These are phyloP conservation scores for Myoxocephalus aenaeus DNA, from an alignment of 2,797 vertebrate species.

Conservation along the genomic window DNA sequence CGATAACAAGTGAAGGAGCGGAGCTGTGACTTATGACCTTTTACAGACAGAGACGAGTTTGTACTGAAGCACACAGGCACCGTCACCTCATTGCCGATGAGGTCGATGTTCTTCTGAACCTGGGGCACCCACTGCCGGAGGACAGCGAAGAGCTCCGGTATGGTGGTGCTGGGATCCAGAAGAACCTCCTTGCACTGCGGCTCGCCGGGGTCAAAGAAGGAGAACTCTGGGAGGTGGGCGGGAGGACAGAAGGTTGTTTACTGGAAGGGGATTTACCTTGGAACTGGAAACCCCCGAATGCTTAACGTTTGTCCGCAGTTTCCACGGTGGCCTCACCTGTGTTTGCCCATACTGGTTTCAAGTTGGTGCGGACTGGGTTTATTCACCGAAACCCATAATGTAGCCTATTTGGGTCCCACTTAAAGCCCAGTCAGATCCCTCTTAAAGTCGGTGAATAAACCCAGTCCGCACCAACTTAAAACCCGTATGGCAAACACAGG, in stretches of 20 bases:
- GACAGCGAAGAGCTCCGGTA: constrained; percentile 96
- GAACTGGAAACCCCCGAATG: neutral
- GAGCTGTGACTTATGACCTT: neutral
- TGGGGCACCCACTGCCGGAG: constrained; percentile 99
- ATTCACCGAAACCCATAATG: too few relatives aligned
- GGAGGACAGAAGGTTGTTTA: constrained; percentile 6
- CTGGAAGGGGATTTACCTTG: neutral
- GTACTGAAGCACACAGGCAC: neutral
- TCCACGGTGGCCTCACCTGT: too few relatives aligned
- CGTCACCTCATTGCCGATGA: constrained; percentile 95
- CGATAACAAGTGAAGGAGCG: neutral
- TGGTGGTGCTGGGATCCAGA: constrained; percentile 90
- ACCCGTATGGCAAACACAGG: too few relatives aligned
- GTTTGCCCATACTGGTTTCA: too few relatives aligned
- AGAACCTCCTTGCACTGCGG: constrained; percentile 93
- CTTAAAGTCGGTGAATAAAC: too few relatives aligned
- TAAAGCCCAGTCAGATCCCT: too few relatives aligned
- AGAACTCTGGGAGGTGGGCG: constrained; percentile 88
- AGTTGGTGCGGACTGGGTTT: too few relatives aligned
- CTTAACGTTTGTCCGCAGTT: too few relatives aligned
- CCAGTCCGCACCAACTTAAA: too few relatives aligned
- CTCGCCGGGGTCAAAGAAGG: constrained; percentile 97
- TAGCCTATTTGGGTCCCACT: too few relatives aligned
- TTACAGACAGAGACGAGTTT: neutral
- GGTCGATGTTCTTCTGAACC: constrained; percentile 94